Evolutionary conservation across 2,113 vertebrate species (phyloP), one percentile per base, ranked within the genome.

Genomic region (Dromaius novaehollandiae): DNA sequence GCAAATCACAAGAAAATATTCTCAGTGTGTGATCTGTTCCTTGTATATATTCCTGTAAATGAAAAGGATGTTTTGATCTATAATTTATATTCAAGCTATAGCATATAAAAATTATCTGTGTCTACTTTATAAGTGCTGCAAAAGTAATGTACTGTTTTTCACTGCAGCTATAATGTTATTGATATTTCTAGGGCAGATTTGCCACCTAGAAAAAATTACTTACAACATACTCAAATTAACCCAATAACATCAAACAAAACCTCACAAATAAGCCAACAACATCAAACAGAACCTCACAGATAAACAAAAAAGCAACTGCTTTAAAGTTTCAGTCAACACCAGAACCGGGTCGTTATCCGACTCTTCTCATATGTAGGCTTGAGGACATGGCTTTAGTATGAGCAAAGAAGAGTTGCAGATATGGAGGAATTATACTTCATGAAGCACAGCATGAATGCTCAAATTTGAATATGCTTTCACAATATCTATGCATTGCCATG

Each of bases 111-210:
- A 28, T 76, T 38, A 53, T 68, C 82, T 74, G 32, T 65, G 77
- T 82, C 63, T 87, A 11, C 70, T 89, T 91, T 12, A 6, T n/a
- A 88, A 85, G 44, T 70, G 7, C 75, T 66, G 40, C 21, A 70
- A 63, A 73, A 66, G 50, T n/a, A 64, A 46, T 1, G 6, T 76
- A 21, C 28, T 91, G 46, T 6, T 85, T 93, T 89, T 85, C 2
- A 0, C 53, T 42, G 40, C 44, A 95, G 51, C 70, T 80, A 2
- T 82, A 82, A 17, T 7, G 19, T 85, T 82, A 80, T 58, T 95
- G 96, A 94, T 96, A 93, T 95, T 95, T 96, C 91, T 77, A 42
- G 95, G 94, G 63, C 92, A 92, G 80, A 21, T 36, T 96, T 93
- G 65, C 40, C 74, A 95, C 58, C 53, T 74, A 87, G 75, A n/a